A percentile compares a stretch with the other conserved stretches of the same genome.
Evolutionary conservation across 2,113 vertebrate species (phyloP).

Genomic region (Tragelaphus buxtoni): DNA sequence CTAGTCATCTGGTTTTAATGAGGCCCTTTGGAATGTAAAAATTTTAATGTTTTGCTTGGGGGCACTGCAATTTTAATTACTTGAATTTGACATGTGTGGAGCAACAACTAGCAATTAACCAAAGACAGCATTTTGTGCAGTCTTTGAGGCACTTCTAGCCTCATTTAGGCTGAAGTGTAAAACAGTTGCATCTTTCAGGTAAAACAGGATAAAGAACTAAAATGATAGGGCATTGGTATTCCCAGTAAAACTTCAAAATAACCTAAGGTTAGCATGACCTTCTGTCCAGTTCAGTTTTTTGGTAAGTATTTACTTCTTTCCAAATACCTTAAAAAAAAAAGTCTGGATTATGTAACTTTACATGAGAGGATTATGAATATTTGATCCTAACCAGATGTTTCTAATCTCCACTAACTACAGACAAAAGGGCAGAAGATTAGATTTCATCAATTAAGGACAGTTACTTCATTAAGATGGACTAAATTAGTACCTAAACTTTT

Average conservation of each 20-base stretch:
- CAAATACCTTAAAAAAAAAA: neutral
- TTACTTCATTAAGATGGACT: neutral
- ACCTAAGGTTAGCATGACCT: neutral
- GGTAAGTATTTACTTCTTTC: neutral
- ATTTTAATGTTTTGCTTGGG: constrained; percentile 50
- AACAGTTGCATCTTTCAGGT: neutral
- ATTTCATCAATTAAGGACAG: neutral
- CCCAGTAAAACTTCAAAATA: neutral
- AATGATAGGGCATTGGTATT: neutral
- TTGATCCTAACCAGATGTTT: constrained; percentile 34
- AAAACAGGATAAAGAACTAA: neutral
- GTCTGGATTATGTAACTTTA: neutral
- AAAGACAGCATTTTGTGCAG: neutral
- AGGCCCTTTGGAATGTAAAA: constrained; percentile 50
- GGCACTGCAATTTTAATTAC: constrained; percentile 51
- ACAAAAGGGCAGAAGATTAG: neutral
- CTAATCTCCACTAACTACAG: constrained; percentile 13
- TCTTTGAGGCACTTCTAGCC: neutral
- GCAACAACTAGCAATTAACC: neutral
- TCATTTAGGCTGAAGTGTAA: neutral
- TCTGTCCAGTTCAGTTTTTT: neutral
- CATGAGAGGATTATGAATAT: constrained; percentile 16
- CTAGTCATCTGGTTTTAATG: constrained; percentile 71
- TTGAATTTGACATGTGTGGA: constrained; percentile 46
- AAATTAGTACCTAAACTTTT: neutral